phyloP scores from a whole-genome alignment of 2,888 invertebrate genomes.

The Aquatica leii region DNA sequence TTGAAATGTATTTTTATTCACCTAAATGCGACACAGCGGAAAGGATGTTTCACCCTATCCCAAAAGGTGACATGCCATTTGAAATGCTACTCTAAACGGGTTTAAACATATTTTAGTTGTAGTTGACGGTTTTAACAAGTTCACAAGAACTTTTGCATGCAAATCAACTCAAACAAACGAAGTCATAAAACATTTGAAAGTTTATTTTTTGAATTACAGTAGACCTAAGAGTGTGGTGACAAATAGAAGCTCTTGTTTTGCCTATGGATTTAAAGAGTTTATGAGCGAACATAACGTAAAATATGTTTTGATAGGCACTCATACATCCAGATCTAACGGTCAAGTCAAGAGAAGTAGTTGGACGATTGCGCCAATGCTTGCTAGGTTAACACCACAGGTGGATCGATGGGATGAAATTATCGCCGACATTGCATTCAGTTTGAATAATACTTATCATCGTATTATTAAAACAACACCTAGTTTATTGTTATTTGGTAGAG shows the following conservation, averaged over 20 bases:
- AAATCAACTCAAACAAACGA: not conserved
- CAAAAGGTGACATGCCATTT: not conserved
- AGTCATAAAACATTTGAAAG: too few species aligned
- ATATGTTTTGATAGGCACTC: not conserved
- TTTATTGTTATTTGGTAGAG: too few species aligned
- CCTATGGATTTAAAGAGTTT: not conserved
- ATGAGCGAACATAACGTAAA: not conserved
- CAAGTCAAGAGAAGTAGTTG: not conserved
- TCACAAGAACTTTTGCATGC: not conserved
- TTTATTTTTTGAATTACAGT: not conserved
- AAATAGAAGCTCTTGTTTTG: not conserved
- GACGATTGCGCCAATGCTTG: not conserved
- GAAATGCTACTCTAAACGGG: not conserved
- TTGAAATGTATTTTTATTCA: constrained; percentile 10
- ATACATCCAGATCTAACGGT: not conserved
- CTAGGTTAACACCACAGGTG: constrained; percentile 19
- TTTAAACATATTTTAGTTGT: not conserved
- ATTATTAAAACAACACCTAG: too few species aligned
- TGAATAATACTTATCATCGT: too few species aligned
- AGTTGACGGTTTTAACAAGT: not conserved
- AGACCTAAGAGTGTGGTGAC: not conserved
- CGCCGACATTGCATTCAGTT: too few species aligned
- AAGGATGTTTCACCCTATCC: constrained; percentile 6
- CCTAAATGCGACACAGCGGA: not conserved
- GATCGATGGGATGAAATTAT: too few species aligned